phyloP scores from a whole-genome alignment of 2,797 vertebrate species.

The Anguilla pacifica region DNA sequence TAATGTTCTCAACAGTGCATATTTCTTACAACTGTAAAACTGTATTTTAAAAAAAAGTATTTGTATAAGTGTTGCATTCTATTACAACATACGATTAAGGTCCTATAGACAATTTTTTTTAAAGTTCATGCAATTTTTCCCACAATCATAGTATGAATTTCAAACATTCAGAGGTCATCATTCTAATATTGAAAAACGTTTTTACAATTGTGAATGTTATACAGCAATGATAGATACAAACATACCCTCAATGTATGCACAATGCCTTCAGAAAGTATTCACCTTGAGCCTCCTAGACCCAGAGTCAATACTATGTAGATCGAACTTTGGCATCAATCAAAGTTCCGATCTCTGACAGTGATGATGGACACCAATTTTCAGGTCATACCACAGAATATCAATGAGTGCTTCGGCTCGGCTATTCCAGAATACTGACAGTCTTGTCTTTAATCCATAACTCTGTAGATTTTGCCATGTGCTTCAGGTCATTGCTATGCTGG shows the following conservation, averaged over 20 bases:
- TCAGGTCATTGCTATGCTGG: neutral
- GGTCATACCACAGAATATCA: neutral
- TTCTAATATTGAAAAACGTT: neutral
- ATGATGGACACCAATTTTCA: neutral
- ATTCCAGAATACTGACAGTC: neutral
- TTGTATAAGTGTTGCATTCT: neutral
- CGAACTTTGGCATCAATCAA: neutral
- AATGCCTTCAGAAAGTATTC: neutral
- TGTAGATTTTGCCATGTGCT: neutral
- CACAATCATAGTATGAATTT: neutral
- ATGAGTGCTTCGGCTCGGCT: neutral
- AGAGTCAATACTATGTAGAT: neutral
- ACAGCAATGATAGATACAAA: neutral
- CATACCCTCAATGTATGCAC: neutral
- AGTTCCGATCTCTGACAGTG: neutral
- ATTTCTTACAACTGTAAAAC: neutral
- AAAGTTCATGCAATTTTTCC: neutral
- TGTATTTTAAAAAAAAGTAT: neutral
- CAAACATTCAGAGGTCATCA: neutral
- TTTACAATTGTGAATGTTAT: neutral
- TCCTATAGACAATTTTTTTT: neutral
- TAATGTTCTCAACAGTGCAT: neutral
- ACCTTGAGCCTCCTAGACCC: neutral
- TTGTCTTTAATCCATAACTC: neutral
- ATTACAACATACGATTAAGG: neutral